Evolutionary conservation across 2,797 vertebrate species (phyloP), one percentile per base, ranked within the genome.

Genomic region (Spinus olivaceus): DNA sequence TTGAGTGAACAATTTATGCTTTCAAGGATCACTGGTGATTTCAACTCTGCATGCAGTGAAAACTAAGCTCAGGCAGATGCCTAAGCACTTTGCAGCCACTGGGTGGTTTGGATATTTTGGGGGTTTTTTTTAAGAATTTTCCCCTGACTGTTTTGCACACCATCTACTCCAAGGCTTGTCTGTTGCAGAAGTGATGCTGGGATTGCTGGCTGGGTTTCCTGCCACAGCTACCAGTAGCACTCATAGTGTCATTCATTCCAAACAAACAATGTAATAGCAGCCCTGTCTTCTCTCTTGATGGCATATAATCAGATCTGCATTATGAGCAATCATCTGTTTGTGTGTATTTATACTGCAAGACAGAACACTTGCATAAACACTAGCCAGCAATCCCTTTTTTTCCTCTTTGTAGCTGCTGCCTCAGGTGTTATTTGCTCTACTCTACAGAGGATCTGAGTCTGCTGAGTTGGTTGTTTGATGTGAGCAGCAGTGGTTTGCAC

Each of bases 301-400:
- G 41, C 84, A 77, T 85, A 53, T 77, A 94, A 94, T 89, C 67
- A 94, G 89, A 82, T 63, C 64, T 66, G 60, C 84, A 87, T 94
- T 92, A 95, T 42, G 12, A 96, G 72, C 60, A 80, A 92, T 96
- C 94, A 89, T 89, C 71, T 87, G 9, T 66, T 81, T 93, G 57
- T 74, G 59, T 86, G 47, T 92, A 66, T 91, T 96, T 93, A 85
- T 77, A 53, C 69, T 50, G 60, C 60, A 91, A 91, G 64, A 77
- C 51, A 85, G 93, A 95, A 87, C 51, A 56, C 51, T 85, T 91
- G 56, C 60, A 80, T 84, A 93, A 95, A 92, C 70, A 77, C 64
- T 82, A 82, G 81, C 67, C 78, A 82, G 63, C 6, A 85, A 70
- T 76, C 51, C 41, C 46, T 30, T 86, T 85, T 82, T 85, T 76